Evolutionary conservation across 1,140 invertebrate species (phyloP), one percentile per base, ranked within the genome.

Genomic region (Leptopilina boulardi): DNA sequence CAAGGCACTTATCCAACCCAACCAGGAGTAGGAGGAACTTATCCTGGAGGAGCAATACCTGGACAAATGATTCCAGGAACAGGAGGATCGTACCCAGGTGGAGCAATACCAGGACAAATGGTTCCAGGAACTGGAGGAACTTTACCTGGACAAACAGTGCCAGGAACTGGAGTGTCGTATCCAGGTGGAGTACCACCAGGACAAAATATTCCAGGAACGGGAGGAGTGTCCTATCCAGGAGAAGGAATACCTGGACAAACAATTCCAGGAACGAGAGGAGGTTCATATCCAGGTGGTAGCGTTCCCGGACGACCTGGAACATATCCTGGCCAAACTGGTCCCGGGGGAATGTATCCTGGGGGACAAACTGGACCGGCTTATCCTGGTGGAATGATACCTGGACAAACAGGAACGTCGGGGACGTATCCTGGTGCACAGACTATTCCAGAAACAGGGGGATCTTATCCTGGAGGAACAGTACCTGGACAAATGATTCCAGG

Each of bases 401-500:
- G 54, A 3, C 73, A 73, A 72, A 15, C 19, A 3, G 2, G 19
- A 44, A 21, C 34, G 70, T 38, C 44, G 0, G 54, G 8, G 8
- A 59, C 34, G 10, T 18, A 38, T 56, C 15, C 56, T 42, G 56
- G 73, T 34, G 59, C 13, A 5, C 23, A 26, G 51, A 54, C 30
- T n/a, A 15, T 8, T 1, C 23, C 70, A 44, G 71, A 30, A 38
- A 42, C 59, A 73, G 74, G 74, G 76, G 30, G 54, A 74, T 15
- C 19, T n/a, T 73, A 79, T 51, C 80, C 82, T 21, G 75, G 74
- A 42, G 21, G 38, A 66, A 9, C 23, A 21, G 73, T 30, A 30
- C 80, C 80, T 38, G 81, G 77, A 38, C 73, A 73, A 78, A 75
- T 78, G 4, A 74, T 75, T 70, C 73, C 73, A 41, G 71, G 71